Evolutionary conservation across 2,113 vertebrate genomes (phyloP).

Genomic region (Ammospiza caudacuta): DNA sequence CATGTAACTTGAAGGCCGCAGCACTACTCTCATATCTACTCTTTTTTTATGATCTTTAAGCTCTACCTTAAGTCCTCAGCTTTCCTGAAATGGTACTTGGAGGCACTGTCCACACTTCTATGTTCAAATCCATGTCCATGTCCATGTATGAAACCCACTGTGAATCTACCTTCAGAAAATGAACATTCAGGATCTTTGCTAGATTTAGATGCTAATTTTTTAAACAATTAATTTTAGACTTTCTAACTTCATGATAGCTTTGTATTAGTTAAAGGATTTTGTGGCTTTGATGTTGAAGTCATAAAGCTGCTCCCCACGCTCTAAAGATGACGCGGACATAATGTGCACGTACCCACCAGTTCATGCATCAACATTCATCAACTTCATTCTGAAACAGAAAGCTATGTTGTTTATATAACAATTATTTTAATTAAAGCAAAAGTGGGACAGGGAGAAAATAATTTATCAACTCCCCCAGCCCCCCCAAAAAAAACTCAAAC

Average conservation of each 20-base stretch:
- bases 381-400: not conserved
- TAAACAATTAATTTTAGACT: not conserved
- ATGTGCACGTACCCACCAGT: not conserved
- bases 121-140: not conserved
- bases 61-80: not conserved
- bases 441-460: not conserved
- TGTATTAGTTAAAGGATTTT: not conserved
- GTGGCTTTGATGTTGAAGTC: not conserved
- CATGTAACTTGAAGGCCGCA: fast-evolving
- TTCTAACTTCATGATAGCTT: not conserved
- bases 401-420: not conserved
- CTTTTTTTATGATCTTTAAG: not conserved
- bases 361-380: not conserved
- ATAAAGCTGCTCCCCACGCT: not conserved
- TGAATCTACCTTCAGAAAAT: not conserved
- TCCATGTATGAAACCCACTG: not conserved
- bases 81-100: not conserved
- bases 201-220: not conserved
- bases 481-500: not conserved
- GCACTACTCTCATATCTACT: not conserved
- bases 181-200: not conserved
- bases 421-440: not conserved
- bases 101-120: not conserved
- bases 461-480: fast-evolving
- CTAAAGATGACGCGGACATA: not conserved